These are phyloP conservation scores for Baccha elongata DNA, from an alignment of 2,888 invertebrate species.

Conservation along the genomic window DNA sequence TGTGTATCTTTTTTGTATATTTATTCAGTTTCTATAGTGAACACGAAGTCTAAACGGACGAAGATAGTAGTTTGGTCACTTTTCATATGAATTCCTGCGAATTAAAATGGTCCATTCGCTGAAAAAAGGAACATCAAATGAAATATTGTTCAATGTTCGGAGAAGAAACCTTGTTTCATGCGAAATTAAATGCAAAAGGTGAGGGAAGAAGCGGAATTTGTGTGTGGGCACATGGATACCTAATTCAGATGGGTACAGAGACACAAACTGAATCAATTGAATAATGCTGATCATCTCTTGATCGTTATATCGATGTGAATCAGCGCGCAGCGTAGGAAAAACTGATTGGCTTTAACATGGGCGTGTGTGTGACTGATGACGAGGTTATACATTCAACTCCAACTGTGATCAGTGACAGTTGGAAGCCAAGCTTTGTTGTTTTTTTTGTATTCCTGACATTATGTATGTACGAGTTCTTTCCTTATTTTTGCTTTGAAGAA, in stretches of 20 bases:
- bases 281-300: constrained; percentile 34
- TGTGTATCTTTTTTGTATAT: constrained; percentile 1
- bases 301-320: constrained; percentile 33
- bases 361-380: constrained; percentile 2
- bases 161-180: constrained; percentile 1
- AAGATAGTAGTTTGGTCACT: constrained; percentile 42
- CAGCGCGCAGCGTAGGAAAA: constrained; percentile 4
- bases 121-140: constrained; percentile 10
- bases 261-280: neutral
- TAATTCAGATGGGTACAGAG: neutral
- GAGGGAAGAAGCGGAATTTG: neutral
- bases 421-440: constrained; percentile 11
- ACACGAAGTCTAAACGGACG: constrained; percentile 53
- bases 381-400: neutral
- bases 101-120: constrained; percentile 36
- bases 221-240: constrained; percentile 10
- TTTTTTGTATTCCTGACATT: too few species aligned
- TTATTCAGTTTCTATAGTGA: constrained; percentile 6
- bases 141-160: neutral
- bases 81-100: constrained; percentile 44
- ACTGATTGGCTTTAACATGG: constrained; percentile 1
- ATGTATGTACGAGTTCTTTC: too few species aligned
- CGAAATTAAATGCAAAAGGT: constrained; percentile 7
- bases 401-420: constrained; percentile 18
- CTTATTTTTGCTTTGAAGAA: too few species aligned